These are phyloP conservation scores for Heteractis magnifica DNA, from an alignment of 92 coral and sea anemone genomes.

Conservation along the genomic window DNA sequence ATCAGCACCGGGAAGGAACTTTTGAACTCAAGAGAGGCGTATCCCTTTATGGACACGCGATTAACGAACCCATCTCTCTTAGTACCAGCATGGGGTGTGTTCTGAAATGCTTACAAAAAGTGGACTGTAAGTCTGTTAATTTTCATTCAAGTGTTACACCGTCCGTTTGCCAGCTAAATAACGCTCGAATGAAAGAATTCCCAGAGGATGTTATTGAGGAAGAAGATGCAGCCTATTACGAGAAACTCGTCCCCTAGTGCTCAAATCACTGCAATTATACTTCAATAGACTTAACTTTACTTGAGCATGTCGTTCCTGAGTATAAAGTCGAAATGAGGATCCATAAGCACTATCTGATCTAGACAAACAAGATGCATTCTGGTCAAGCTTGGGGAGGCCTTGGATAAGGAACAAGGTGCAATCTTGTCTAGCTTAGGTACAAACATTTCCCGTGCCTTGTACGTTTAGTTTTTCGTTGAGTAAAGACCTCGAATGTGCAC, in stretches of 20 bases:
- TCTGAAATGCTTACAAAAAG: constrained; percentile 26
- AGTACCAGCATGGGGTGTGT: constrained; percentile 23
- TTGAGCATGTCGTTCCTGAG: no score
- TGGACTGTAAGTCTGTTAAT: constrained; percentile 27
- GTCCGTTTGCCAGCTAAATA: constrained; percentile 44
- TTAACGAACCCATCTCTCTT: constrained; percentile 6
- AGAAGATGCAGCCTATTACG: constrained; percentile 32
- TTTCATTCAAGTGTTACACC: not conserved
- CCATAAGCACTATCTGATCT: no score
- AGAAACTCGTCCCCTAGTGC: not conserved
- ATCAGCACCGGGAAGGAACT: not conserved
- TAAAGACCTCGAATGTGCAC: no score
- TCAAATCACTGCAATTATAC: no score
- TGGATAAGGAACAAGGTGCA: no score
- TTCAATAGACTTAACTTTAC: no score
- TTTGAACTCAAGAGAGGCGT: constrained; percentile 17
- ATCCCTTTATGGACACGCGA: constrained; percentile 27
- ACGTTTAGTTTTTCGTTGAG: no score
- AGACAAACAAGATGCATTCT: no score
- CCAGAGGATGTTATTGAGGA: constrained; percentile 26
- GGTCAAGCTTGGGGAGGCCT: no score
- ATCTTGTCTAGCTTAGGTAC: no score
- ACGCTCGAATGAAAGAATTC: constrained; percentile 26
- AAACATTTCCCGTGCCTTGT: no score
- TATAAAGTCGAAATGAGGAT: no score